Base-by-base conservation (phyloP, 2,888 invertebrate genomes). In the Caenorhabditis macrosperma region DNA sequence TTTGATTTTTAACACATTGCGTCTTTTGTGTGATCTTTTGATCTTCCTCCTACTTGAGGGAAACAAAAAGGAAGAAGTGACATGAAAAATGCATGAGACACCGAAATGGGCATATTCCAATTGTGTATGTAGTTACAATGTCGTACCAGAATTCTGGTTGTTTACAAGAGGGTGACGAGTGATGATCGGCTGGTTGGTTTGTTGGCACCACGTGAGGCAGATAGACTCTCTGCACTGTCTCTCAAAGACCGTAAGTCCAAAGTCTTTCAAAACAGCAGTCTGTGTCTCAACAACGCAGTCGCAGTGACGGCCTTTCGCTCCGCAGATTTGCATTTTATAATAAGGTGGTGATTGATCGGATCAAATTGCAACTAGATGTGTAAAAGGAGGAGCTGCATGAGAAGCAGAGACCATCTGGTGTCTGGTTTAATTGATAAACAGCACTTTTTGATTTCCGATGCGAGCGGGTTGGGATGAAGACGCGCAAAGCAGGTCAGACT, bases 161-260 rank as follows among this genome's bases (percentile, higher is more conserved):
- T 33, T 63, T 38, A 28, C 44, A 24, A 30, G 38, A 44, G 17
- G 17, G 35, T 35, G 64, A 52, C 38, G 52, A 48, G 38, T 9
- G 59, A 50, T 71, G 71, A 71, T 71, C 71, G 60, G 44, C 17
- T 54, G 20, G 33, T 26, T 28, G 17, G 48, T 54, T 54, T n/a
- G 38, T 33, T n/a, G 17, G 48, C 17, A 17, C 52, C 60, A 60
- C 69, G 69, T 60, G 69, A 69, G 52, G 26, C 28, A 50, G 64
- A 44, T 52, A 61, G 60, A 61, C 69, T 60, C 60, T 69, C 60
- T 69, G 52, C 30, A 35, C 35, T 28, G 24, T 57, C 54, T 61
- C 54, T 72, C 72, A 72, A 63, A 63, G 57, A 72, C 55, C 72
- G 64, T 48, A 55, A 63, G 72, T 72, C 63, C 57, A 72, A 72